Evolutionary conservation across 2,797 vertebrate species (phyloP).

Genomic region (Propithecus perrieri): DNA sequence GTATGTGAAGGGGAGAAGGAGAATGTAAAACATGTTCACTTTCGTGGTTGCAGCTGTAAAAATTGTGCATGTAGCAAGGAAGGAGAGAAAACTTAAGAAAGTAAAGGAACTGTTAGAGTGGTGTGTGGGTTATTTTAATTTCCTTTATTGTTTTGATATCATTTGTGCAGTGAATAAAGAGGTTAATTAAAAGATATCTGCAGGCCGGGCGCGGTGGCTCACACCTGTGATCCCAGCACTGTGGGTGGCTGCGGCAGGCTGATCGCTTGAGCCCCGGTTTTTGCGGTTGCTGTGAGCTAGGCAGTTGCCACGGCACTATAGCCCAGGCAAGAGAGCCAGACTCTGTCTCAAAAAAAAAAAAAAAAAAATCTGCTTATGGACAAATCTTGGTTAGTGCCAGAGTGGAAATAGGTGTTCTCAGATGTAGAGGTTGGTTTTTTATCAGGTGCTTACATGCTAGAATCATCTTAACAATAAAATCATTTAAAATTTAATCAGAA

Average conservation of each 20-base stretch:
- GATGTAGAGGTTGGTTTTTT: not conserved
- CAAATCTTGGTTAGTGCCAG: not conserved
- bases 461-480: not conserved
- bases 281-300: too few relatives aligned
- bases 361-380: not conserved
- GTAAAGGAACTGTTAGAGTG: too few relatives aligned
- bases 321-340: too few relatives aligned
- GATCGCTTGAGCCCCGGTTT: too few relatives aligned
- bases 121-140: accelerated
- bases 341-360: too few relatives aligned
- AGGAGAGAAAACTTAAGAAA: not conserved
- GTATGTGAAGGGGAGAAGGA: accelerated
- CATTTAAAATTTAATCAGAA: not conserved
- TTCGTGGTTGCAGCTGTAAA: not conserved
- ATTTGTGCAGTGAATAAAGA: not conserved
- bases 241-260: too few relatives aligned
- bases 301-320: too few relatives aligned
- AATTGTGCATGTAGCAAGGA: not conserved
- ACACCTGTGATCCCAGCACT: too few relatives aligned
- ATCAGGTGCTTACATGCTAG: too few relatives aligned
- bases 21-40: accelerated
- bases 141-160: not conserved
- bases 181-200: not conserved
- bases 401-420: not conserved
- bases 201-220: too few relatives aligned